phyloP scores from a whole-genome alignment of 2,113 vertebrate species.

The Boulengerochromis microlepis region DNA sequence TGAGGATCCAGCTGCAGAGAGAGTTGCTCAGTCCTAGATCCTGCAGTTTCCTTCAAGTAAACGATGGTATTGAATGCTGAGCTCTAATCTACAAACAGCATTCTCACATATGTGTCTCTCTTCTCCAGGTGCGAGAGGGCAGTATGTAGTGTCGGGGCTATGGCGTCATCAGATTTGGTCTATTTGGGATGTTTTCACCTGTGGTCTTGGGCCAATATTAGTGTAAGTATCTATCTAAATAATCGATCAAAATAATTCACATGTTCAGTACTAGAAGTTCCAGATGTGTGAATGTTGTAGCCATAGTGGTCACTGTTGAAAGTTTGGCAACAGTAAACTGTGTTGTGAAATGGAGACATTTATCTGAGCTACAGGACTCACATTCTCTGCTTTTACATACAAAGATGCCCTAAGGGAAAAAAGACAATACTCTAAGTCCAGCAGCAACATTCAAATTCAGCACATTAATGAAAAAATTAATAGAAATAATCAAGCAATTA shows the following conservation, averaged over 20 bases:
- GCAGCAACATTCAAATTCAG: rapidly evolving
- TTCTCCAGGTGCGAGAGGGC: rapidly evolving
- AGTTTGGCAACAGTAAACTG: not conserved
- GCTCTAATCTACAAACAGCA: not conserved
- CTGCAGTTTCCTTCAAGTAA: not conserved
- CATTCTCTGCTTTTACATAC: not conserved
- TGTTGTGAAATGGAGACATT: not conserved
- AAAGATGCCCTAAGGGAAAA: not conserved
- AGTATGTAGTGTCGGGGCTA: not conserved
- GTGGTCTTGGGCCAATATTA: not conserved
- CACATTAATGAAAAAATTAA: not conserved
- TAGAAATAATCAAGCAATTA: not conserved
- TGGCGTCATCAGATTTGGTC: not conserved
- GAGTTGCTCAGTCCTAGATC: not conserved
- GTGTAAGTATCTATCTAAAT: not conserved
- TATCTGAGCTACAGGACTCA: not conserved
- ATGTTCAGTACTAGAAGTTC: not conserved
- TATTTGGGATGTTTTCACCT: not conserved
- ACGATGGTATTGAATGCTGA: not conserved
- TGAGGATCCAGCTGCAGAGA: not conserved
- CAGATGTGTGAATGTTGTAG: not conserved
- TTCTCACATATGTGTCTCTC: not conserved
- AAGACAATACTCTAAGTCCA: not conserved
- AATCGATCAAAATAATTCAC: not conserved
- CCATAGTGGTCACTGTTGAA: not conserved